phyloP scores from a whole-genome alignment of 2,113 vertebrate genomes.

The Lepus americanus region DNA sequence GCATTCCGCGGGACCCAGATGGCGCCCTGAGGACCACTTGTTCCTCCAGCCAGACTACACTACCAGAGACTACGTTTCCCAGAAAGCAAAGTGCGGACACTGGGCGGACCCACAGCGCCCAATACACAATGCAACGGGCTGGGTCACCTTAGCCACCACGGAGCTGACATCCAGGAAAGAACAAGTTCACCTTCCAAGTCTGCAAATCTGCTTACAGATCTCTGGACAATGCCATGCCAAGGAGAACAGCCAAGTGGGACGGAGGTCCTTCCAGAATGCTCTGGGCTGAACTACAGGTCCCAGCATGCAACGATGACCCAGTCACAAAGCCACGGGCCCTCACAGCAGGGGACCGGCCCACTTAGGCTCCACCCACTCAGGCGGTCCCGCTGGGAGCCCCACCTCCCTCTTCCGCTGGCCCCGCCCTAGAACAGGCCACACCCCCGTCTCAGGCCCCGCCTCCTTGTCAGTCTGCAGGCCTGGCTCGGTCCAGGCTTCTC shows the following conservation, averaged over 20 bases:
- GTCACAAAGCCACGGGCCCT: neutral
- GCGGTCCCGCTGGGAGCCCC: neutral
- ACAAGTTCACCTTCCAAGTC: neutral
- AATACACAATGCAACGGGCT: neutral
- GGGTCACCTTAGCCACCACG: neutral
- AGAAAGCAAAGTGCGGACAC: neutral
- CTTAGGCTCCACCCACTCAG: slow-evolving; percentile 15
- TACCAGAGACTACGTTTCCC: neutral
- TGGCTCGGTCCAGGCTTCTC: neutral
- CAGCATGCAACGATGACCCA: slow-evolving; percentile 21
- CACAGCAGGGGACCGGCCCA: neutral
- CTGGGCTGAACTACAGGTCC: slow-evolving; percentile 19
- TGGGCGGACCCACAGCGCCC: neutral
- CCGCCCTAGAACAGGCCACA: neutral
- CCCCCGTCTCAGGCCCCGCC: neutral
- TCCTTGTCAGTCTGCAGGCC: neutral
- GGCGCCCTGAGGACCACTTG: neutral
- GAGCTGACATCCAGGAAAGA: neutral
- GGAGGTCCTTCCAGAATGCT: slow-evolving; percentile 53
- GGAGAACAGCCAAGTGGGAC: slow-evolving; percentile 45
- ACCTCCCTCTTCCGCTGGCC: neutral
- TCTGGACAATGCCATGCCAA: neutral
- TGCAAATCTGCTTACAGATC: slow-evolving; percentile 38
- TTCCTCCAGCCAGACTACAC: neutral
- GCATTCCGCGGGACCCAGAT: neutral